These are phyloP conservation scores for Apodemia hepburni DNA, from an alignment of 2,888 invertebrate species.

Conservation along the genomic window DNA sequence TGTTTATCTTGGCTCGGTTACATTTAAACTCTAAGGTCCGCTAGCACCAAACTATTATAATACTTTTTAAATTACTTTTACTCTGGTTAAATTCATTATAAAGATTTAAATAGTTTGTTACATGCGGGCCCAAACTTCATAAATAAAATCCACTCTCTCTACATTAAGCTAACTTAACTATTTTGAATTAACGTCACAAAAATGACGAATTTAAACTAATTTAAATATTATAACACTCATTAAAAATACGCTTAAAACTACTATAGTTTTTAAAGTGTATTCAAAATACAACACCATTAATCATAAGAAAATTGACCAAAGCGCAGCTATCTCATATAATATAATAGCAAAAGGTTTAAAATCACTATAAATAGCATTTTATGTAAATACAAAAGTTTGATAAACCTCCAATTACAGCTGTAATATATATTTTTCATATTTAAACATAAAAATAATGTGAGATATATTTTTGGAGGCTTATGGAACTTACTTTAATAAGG, in stretches of 20 bases:
- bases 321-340: neutral
- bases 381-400: neutral
- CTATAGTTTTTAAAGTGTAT: neutral
- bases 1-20: neutral
- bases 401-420: too few species aligned
- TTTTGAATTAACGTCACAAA: constrained; percentile 1
- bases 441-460: too few species aligned
- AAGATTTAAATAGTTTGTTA: too few species aligned
- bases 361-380: neutral
- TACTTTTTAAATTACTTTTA: too few species aligned
- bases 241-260: constrained; percentile 1
- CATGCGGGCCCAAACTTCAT: neutral
- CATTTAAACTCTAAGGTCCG: neutral
- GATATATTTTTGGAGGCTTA: too few species aligned
- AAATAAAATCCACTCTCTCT: neutral
- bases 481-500: too few species aligned
- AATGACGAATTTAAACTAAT: neutral
- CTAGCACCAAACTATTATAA: too few species aligned
- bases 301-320: constrained; percentile 4
- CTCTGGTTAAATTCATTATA: too few species aligned
- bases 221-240: neutral
- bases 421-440: too few species aligned
- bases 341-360: neutral
- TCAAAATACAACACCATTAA: neutral
- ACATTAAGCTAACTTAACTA: neutral